Base-by-base conservation (phyloP, 2,113 vertebrate genomes). In the Scomber japonicus region DNA sequence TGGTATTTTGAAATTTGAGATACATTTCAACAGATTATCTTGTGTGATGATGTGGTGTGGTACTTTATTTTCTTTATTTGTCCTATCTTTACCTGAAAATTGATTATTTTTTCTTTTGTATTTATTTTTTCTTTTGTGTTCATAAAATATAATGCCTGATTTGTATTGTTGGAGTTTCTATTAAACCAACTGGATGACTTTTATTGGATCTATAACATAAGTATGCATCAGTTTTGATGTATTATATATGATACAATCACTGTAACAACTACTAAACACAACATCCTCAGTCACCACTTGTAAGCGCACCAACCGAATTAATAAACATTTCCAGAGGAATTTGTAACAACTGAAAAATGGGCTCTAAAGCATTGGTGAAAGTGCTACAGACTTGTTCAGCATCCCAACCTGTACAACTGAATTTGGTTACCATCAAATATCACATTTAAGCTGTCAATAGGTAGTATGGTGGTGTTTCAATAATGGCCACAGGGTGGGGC, bases 121-220 rank as follows among this genome's bases (percentile, higher is more conserved):
- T 85, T 59, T 13, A 63, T 83, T 66, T 71, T 71, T 53, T 59
- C 10, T 24, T 72, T 56, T 68, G 51, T 69, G 50, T 60, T 70
- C 7, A 62, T 14, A n/a, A 61, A 54, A n/a, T 61, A 44, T 17
- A 67, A 82, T 82, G 80, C 75, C 75, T 79, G 80, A 85, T 82
- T 85, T 88, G 83, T 83, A 69, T 77, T 67, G 81, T 60, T 84
- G 60, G 50, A 59, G 27, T 82, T 91, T 88, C 55, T 82, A 92
- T 83, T 90, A 92, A 92, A 91, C 4, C 24, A 59, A 44, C 13
- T 45, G 62, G 70, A 65, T 56, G 60, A 82, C 53, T 73, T 81
- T 82, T 65, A 76, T 57, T 54, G 31, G 35, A 60, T 53, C 16
- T 8, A 5, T 10, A 31, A 1, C 19, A 7, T 71, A 61, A 14